Base-by-base conservation (phyloP, 2,113 vertebrate genomes). In the Podiceps cristatus region DNA sequence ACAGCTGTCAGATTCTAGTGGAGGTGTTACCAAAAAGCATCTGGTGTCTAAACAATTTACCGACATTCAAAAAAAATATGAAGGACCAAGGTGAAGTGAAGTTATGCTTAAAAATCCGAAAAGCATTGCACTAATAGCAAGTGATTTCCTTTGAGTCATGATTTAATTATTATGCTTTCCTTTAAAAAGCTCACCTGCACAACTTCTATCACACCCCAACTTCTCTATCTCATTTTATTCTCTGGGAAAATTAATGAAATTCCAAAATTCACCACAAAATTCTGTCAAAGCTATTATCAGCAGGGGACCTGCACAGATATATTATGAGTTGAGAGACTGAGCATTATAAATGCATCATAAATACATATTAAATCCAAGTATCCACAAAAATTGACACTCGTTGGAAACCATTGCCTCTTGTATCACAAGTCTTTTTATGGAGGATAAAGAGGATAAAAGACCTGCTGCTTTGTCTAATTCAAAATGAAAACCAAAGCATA, bases 401-500 rank as follows among this genome's bases (percentile, higher is more conserved):
- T 62, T 89, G 53, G 15, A 25, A 92, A 42, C 18, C 35, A 20
- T 24, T 37, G 6, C 25, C 27, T 79, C n/a, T 52, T 68, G 11
- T 62, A 89, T 42, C 16, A 66, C 17, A 71, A 74, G 18, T 45
- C 13, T 31, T n/a, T 91, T 95, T 90, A n/a, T 16, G 40, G 23
- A 31, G 18, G 11, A 71, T 63, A 80, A 47, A 77, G n/a, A 83
- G 9, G 11, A 50, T 49, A 78, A 49, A 56, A 93, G 19, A 74
- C 29, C 13, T 86, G 5, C n/a, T 86, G 33, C 19, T 86, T 80
- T 72, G 28, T 67, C 14, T 78, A 74, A 72, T 55, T 76, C 5
- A 40, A 90, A 89, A 7, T 40, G 71, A 85, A 95, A 86, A 82
- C 40, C 50, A 63, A 83, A 88, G 24, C 24, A 42, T 47, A 18